A percentile compares a stretch with the other conserved stretches of the same genome.
These are phyloP conservation scores for Ctena decussata DNA, from an alignment of 2,888 invertebrate species.

Conservation along the genomic window DNA sequence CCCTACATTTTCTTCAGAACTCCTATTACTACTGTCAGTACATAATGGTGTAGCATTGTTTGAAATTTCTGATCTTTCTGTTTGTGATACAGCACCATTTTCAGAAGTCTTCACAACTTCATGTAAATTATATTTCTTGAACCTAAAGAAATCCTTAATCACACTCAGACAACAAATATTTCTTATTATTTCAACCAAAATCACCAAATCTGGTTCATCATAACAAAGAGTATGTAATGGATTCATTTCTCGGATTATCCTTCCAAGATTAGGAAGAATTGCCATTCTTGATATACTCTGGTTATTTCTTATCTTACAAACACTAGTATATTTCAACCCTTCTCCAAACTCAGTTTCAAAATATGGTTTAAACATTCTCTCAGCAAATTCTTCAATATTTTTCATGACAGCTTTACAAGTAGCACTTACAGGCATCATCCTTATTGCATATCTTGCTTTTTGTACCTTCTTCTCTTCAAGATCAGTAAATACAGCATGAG, in stretches of 20 bases:
- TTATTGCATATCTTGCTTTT: slow-evolving; percentile 92
- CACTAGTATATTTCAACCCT: slow-evolving; percentile 74
- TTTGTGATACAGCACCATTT: neutral
- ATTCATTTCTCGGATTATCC: slow-evolving; percentile 90
- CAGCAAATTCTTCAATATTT: slow-evolving; percentile 91
- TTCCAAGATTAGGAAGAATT: slow-evolving; percentile 89
- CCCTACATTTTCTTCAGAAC: too few relatives aligned
- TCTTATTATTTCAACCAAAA: slow-evolving; percentile 94
- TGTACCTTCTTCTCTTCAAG: slow-evolving; percentile 90
- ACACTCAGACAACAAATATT: slow-evolving; percentile 93
- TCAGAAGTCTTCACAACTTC: slow-evolving; percentile 87
- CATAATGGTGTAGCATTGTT: too few relatives aligned
- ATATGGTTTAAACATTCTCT: slow-evolving; percentile 90
- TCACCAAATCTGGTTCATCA: slow-evolving; percentile 91
- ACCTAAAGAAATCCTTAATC: slow-evolving; percentile 92
- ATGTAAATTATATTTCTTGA: slow-evolving; percentile 94
- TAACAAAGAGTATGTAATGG: slow-evolving; percentile 91
- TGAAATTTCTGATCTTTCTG: neutral
- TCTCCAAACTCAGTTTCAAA: slow-evolving; percentile 88
- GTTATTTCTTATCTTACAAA: slow-evolving; percentile 83
- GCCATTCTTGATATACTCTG: slow-evolving; percentile 90
- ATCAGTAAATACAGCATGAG: slow-evolving; percentile 91
- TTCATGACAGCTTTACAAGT: slow-evolving; percentile 92
- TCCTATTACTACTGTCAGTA: too few relatives aligned
- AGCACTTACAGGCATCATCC: slow-evolving; percentile 93